These are phyloP conservation scores for Lichenostomus cassidix DNA, from an alignment of 2,113 vertebrate genomes.

Conservation along the genomic window DNA sequence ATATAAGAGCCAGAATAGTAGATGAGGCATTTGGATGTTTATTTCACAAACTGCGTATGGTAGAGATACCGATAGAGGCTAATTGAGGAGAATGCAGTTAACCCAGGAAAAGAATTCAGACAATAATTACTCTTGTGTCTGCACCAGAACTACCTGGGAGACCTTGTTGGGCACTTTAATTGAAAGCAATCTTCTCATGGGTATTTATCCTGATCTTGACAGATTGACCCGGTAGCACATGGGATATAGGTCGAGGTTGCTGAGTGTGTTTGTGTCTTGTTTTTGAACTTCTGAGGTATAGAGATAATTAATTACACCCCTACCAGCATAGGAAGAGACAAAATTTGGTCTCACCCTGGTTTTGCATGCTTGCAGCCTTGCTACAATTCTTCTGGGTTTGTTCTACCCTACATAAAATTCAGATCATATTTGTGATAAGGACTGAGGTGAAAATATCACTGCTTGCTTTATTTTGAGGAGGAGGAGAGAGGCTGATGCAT, in stretches of 20 bases:
- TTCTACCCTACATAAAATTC: not conserved
- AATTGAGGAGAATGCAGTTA: not conserved
- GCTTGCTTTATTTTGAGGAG: not conserved
- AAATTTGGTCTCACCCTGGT: not conserved
- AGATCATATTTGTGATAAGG: not conserved
- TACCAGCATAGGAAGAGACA: fast-evolving
- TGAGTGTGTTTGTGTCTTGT: not conserved
- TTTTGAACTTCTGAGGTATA: not conserved
- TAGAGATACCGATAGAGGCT: not conserved
- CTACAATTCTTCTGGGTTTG: not conserved
- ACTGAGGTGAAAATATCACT: not conserved
- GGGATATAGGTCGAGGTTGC: not conserved
- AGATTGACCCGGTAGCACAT: not conserved
- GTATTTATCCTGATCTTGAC: not conserved
- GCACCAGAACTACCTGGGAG: not conserved
- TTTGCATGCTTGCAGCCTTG: not conserved
- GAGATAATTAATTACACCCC: not conserved
- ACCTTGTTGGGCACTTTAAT: not conserved
- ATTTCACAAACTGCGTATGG: not conserved
- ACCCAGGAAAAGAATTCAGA: not conserved
- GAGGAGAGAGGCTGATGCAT: not conserved
- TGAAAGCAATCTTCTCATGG: not conserved
- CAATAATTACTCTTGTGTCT: not conserved
- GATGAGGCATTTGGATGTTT: not conserved
- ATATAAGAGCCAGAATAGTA: not conserved